These are phyloP conservation scores for Chrysemys picta DNA, from an alignment of 2,113 vertebrate genomes.

Conservation along the genomic window DNA sequence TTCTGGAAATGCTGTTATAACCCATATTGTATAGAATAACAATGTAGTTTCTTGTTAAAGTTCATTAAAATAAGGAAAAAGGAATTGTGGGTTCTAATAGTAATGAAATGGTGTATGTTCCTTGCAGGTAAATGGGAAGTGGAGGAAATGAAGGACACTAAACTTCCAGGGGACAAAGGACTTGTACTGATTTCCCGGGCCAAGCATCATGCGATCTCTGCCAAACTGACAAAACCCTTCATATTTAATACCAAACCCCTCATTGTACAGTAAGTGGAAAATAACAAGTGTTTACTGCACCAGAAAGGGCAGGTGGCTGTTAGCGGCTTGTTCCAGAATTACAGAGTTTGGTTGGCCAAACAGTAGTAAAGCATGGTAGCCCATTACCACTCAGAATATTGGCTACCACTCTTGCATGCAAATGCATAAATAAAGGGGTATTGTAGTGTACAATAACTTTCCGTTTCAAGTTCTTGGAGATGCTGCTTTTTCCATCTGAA, in stretches of 20 bases:
- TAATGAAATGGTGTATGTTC: not conserved
- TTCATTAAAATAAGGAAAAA: not conserved
- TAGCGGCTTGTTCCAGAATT: not conserved
- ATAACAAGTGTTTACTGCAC: constrained; percentile 7
- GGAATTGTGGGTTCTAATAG: not conserved
- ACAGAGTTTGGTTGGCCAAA: not conserved
- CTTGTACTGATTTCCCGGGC: constrained; percentile 93
- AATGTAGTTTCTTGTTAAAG: not conserved
- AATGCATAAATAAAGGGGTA: not conserved
- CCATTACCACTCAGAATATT: not conserved
- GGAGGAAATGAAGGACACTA: constrained; percentile 94
- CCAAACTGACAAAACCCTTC: constrained; percentile 90
- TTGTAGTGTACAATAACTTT: not conserved
- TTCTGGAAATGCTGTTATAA: not conserved
- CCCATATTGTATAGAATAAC: not conserved
- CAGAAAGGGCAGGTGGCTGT: not conserved
- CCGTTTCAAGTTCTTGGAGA: not conserved
- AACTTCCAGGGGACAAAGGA: constrained; percentile 94
- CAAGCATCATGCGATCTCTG: constrained; percentile 96
- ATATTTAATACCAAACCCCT: constrained; percentile 91
- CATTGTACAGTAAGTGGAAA: constrained; percentile 92
- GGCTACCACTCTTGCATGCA: not conserved
- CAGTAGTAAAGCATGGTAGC: not conserved
- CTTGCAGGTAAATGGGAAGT: constrained; percentile 93
- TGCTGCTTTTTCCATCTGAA: not conserved